Percentiles rank a stretch among this genome's conserved stretches.
Evolutionary conservation across 2,888 invertebrate species (phyloP).

Genomic region (Acleris cristana): DNA sequence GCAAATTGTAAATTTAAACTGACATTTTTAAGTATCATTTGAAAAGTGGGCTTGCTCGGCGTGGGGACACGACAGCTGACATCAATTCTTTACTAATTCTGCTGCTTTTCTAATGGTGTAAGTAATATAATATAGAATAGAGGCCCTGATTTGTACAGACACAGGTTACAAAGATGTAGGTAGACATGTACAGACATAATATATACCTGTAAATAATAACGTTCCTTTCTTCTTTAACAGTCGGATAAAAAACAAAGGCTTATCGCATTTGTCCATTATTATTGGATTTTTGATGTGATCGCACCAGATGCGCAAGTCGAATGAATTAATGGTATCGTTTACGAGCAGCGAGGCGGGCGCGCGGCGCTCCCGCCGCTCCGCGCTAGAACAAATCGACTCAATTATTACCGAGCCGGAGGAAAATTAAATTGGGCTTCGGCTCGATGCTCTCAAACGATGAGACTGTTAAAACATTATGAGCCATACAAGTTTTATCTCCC

Average conservation of each 20-base stretch:
- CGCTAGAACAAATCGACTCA: conserved; percentile 78
- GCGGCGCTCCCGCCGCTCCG: conserved; percentile 56
- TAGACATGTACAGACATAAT: too few species aligned
- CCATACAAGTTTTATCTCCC: conserved; percentile 78
- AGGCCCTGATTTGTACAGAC: too few species aligned
- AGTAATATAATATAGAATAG: too few species aligned
- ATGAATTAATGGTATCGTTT: conserved; percentile 76
- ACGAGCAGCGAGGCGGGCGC: conserved; percentile 46
- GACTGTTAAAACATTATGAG: conserved; percentile 82
- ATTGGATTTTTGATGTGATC: conserved; percentile 21
- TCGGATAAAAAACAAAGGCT: not conserved
- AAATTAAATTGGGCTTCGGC: conserved; percentile 76
- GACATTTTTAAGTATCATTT: too few species aligned
- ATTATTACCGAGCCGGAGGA: conserved; percentile 74
- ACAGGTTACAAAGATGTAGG: too few species aligned
- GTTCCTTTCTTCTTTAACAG: too few species aligned
- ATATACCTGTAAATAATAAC: too few species aligned
- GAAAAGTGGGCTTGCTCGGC: too few species aligned
- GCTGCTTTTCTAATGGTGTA: too few species aligned
- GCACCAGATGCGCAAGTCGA: conserved; percentile 56
- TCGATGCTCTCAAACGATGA: conserved; percentile 62
- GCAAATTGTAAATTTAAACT: too few species aligned
- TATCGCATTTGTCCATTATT: not conserved
- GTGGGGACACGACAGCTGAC: too few species aligned
- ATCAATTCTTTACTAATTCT: too few species aligned